Conservation (phyloP, 2,797 vertebrate genomes). For the Phrynocephalus guinanensis region DNA sequence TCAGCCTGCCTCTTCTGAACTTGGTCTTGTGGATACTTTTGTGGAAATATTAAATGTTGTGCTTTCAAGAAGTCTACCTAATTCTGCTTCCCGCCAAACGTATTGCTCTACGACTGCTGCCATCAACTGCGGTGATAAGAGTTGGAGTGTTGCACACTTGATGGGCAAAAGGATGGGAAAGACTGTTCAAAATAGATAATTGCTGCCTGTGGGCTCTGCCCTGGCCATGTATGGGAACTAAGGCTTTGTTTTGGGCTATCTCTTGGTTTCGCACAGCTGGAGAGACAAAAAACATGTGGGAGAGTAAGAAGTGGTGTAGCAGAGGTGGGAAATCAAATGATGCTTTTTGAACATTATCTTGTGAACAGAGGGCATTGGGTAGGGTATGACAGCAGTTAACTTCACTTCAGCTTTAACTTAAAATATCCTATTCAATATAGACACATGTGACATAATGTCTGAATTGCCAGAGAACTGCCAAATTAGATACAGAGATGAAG, state of each 20-base stretch:
- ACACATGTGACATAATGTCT: too few relatives aligned
- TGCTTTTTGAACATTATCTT: constrained; percentile 28
- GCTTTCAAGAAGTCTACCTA: rapidly evolving
- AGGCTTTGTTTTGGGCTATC: constrained; percentile 43
- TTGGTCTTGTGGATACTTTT: not conserved
- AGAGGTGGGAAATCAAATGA: too few relatives aligned
- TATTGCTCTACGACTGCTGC: rapidly evolving
- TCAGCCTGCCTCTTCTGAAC: rapidly evolving
- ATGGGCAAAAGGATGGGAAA: not conserved
- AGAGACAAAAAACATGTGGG: not conserved
- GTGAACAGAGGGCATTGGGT: constrained; percentile 54
- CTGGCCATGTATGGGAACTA: not conserved
- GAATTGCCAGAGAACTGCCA: not conserved
- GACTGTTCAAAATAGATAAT: not conserved
- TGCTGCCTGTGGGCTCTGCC: constrained; percentile 27
- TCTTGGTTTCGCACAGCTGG: not conserved
- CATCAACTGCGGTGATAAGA: not conserved
- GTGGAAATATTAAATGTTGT: not conserved
- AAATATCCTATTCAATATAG: not conserved
- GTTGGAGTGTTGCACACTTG: not conserved
- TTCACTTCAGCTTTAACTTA: not conserved
- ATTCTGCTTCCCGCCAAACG: too few relatives aligned
- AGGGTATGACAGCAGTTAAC: not conserved
- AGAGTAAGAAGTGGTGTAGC: not conserved
- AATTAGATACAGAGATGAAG: not conserved